Conservation (phyloP, 2,797 vertebrate genomes). For the Phalanger gymnotis region DNA sequence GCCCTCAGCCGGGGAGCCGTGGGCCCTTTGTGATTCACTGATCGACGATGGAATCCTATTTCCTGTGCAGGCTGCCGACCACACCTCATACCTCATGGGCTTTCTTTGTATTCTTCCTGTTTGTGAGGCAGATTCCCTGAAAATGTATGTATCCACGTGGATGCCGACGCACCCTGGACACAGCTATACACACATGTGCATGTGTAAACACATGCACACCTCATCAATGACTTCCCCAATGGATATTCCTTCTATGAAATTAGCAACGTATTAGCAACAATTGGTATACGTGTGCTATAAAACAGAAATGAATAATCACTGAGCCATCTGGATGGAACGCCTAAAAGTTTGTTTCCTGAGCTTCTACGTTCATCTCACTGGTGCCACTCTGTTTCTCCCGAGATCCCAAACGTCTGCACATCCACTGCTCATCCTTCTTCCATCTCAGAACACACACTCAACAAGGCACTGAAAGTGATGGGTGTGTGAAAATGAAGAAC, state of each 20-base stretch:
- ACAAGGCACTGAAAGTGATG: not conserved
- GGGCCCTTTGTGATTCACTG: not conserved
- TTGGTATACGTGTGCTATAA: not conserved
- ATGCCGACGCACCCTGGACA: not conserved
- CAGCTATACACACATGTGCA: not conserved
- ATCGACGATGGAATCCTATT: not conserved
- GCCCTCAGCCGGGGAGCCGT: too few relatives aligned
- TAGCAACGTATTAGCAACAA: too few relatives aligned
- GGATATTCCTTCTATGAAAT: not conserved
- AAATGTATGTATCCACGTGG: not conserved
- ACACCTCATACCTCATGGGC: not conserved
- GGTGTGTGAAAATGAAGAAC: not conserved
- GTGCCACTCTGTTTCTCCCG: not conserved
- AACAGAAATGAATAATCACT: not conserved
- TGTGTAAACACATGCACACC: not conserved
- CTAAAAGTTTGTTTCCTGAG: not conserved
- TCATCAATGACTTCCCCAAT: not conserved
- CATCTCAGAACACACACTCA: not conserved
- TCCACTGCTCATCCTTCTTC: not conserved
- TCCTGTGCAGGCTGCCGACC: not conserved
- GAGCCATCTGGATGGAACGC: not conserved
- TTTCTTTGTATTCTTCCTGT: not conserved
- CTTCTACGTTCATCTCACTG: not conserved
- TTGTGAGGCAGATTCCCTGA: not conserved
- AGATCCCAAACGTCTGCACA: not conserved